Conservation (phyloP, 2,113 vertebrate species). For the Urocolius indicus region DNA sequence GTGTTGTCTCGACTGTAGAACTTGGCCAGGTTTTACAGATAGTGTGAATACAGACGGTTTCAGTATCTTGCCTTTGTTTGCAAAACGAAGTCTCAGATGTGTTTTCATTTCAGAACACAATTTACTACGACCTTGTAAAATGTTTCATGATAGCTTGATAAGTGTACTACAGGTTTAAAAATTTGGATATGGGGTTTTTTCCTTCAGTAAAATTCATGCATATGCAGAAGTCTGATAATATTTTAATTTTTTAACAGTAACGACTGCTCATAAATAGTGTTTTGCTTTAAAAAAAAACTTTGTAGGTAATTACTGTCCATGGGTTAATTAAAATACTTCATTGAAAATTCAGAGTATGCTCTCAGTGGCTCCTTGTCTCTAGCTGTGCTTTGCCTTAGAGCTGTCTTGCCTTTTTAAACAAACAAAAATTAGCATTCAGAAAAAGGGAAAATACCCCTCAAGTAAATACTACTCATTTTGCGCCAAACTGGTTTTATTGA, state of each 20-base stretch:
- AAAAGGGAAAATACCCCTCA: background rate
- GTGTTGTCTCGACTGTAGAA: background rate
- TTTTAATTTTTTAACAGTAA: background rate
- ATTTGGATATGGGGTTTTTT: background rate
- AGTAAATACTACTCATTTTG: background rate
- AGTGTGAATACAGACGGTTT: background rate
- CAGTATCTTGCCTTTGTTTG: background rate
- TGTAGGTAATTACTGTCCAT: background rate
- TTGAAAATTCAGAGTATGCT: background rate
- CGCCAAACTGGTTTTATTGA: background rate
- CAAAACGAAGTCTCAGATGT: background rate
- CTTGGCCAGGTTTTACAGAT: background rate
- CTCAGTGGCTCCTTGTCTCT: background rate
- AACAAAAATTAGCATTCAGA: background rate
- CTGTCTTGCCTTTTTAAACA: background rate
- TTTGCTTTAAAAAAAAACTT: background rate
- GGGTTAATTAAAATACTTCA: background rate
- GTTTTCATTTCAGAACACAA: background rate
- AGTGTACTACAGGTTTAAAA: background rate
- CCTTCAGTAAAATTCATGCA: background rate
- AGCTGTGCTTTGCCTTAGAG: background rate
- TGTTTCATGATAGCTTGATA: background rate
- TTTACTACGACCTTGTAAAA: background rate
- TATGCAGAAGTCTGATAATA: background rate
- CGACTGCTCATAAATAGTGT: background rate